Percentiles rank a stretch among this genome's conserved stretches.
Evolutionary conservation across 1,140 invertebrate species (phyloP).

Genomic region (Polypedilum pembai): DNA sequence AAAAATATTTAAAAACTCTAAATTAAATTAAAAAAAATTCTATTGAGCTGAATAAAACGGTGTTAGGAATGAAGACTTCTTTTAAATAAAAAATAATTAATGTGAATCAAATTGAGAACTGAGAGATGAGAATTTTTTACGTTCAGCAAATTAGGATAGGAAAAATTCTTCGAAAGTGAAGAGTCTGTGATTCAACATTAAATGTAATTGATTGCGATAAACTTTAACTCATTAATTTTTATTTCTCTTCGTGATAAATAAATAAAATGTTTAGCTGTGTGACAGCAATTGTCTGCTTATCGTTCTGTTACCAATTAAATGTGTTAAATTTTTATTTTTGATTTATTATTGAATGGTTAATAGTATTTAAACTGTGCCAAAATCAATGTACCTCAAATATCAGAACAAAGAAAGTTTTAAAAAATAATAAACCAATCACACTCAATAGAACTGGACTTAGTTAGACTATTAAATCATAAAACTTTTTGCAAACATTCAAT

Average conservation of each 20-base stretch:
- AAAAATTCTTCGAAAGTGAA: not conserved
- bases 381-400: slow-evolving; percentile 27
- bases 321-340: not conserved
- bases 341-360: not conserved
- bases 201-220: not conserved
- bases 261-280: not conserved
- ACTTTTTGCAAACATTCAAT: no score
- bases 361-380: slow-evolving; percentile 25
- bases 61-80: slow-evolving; percentile 11
- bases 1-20: not conserved
- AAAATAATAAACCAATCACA: not conserved
- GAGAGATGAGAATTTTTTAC: not conserved
- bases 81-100: not conserved
- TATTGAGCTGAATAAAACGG: slow-evolving; percentile 4
- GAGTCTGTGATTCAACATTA: slow-evolving; percentile 4
- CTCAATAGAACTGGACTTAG: slow-evolving; percentile 26
- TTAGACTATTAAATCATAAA: no score
- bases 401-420: not conserved
- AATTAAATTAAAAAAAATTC: not conserved
- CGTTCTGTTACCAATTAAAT: not conserved
- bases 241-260: no score
- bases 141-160: not conserved
- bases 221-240: no score
- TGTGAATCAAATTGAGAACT: not conserved
- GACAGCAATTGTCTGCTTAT: not conserved